Evolutionary conservation across 1,140 invertebrate genomes (phyloP).

Genomic region (Penaeus indicus): DNA sequence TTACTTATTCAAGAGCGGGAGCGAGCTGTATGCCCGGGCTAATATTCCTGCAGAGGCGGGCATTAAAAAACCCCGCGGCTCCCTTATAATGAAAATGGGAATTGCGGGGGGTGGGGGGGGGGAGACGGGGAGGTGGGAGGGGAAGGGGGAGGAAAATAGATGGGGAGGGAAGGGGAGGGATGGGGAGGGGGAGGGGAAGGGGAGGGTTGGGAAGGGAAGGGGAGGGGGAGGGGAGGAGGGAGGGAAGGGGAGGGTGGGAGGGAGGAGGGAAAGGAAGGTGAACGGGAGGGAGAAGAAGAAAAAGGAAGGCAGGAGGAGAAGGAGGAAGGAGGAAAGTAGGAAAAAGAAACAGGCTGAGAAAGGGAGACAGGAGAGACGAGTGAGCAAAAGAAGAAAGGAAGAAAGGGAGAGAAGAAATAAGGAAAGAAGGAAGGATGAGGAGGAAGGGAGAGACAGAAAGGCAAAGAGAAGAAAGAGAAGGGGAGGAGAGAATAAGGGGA

Average conservation of each 20-base stretch:
- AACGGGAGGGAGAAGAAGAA: not conserved
- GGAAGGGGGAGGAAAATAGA: not conserved
- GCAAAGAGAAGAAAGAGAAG: not conserved
- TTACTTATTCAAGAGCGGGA: slow-evolving; percentile 53
- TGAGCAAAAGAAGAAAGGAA: too few relatives aligned
- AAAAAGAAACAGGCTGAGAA: not conserved
- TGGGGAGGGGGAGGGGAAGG: not conserved
- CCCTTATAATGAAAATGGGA: slow-evolving; percentile 61
- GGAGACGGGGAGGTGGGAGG: not conserved
- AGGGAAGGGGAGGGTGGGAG: not conserved
- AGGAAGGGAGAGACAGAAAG: not conserved
- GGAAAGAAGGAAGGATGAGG: not conserved
- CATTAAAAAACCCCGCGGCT: slow-evolving; percentile 39
- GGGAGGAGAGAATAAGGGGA: not conserved
- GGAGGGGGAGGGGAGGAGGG: not conserved
- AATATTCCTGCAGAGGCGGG: slow-evolving; percentile 46
- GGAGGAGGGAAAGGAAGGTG: not conserved
- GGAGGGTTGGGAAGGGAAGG: not conserved
- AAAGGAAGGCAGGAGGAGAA: not conserved
- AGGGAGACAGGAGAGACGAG: not conserved
- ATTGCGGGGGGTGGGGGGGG: slow-evolving; percentile 21
- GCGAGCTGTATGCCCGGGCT: slow-evolving; percentile 45
- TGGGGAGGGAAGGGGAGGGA: not conserved
- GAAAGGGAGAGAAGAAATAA: not conserved
- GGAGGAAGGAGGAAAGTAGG: not conserved